Percentiles rank a stretch among this genome's conserved stretches.
Conservation (phyloP, 2,797 vertebrate genomes). For the Schizopygopsis pylzovi region DNA sequence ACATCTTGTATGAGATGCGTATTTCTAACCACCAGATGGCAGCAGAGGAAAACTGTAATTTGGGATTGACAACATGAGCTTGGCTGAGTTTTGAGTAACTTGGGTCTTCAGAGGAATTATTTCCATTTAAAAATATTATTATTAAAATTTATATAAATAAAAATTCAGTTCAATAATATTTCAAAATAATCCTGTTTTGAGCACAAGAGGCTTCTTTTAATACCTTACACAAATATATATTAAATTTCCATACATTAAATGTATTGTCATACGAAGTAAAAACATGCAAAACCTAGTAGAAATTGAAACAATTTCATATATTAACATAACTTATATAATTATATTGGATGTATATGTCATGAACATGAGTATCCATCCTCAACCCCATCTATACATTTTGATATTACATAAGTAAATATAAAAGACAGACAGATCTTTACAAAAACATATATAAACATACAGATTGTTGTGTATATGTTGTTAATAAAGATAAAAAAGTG, state of each 20-base stretch:
- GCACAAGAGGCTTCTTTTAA: not conserved
- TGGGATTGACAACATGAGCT: not conserved
- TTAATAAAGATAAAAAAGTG: not conserved
- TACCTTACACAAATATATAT: not conserved
- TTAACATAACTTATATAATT: not conserved
- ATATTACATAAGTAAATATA: not conserved
- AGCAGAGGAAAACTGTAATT: constrained; percentile 40
- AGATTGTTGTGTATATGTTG: not conserved
- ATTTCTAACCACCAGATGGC: constrained; percentile 48
- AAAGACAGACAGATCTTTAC: not conserved
- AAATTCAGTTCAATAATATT: not conserved
- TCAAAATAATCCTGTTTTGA: not conserved
- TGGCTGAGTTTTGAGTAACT: not conserved
- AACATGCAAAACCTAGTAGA: not conserved
- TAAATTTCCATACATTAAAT: not conserved
- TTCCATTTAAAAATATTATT: not conserved
- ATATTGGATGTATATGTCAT: not conserved
- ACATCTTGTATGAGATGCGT: not conserved
- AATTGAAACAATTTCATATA: not conserved
- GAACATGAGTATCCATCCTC: not conserved
- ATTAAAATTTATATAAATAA: not conserved
- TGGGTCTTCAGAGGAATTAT: not conserved
- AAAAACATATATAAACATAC: not conserved
- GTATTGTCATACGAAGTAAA: not conserved
- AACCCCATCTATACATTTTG: not conserved